Conservation (phyloP, 2,113 vertebrate genomes). For the Syrmaticus mikado region DNA sequence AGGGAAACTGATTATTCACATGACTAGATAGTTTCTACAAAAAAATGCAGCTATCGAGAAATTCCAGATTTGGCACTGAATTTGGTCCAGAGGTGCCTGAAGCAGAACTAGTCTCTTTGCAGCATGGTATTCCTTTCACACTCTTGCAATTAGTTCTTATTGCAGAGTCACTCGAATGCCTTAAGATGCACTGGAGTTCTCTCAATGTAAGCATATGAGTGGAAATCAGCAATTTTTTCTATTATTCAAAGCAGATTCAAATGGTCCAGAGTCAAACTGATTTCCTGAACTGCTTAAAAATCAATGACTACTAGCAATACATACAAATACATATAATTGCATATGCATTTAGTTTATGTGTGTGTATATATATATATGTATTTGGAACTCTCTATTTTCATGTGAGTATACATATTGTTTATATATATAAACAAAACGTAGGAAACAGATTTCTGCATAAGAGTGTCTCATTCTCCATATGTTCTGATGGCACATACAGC, state of each 20-base stretch:
- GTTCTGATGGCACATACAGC: background rate
- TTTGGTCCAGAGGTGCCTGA: background rate
- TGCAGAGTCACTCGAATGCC: background rate
- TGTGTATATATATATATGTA: background rate
- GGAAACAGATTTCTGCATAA: background rate
- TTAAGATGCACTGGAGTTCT: background rate
- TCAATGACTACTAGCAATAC: background rate
- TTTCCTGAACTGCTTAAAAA: background rate
- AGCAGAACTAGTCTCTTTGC: background rate
- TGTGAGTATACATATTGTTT: background rate
- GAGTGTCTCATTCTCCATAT: background rate
- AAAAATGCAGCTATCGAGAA: background rate
- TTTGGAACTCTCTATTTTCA: background rate
- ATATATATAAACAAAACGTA: background rate
- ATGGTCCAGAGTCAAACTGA: background rate
- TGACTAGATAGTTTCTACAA: background rate
- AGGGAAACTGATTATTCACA: background rate
- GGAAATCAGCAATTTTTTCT: constrained; percentile 16
- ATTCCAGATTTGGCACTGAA: background rate
- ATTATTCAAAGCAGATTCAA: constrained; percentile 34
- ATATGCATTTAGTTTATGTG: background rate
- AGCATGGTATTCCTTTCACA: background rate
- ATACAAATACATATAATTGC: background rate
- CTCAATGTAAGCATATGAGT: background rate
- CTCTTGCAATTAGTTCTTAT: background rate